These are phyloP conservation scores for Nesoenas mayeri DNA, from an alignment of 2,113 vertebrate genomes.

Conservation along the genomic window DNA sequence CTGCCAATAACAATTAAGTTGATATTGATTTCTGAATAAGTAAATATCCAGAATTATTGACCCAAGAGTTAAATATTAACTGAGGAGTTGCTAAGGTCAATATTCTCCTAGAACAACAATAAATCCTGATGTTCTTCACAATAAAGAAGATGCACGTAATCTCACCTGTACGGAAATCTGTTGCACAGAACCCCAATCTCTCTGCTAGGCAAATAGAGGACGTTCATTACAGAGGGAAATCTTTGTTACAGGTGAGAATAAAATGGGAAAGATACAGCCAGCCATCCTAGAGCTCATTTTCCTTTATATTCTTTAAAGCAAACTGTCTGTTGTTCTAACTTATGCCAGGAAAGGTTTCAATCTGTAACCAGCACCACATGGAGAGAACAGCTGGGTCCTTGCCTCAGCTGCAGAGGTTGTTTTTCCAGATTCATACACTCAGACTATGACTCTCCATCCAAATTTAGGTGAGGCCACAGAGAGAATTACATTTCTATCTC, in stretches of 20 bases:
- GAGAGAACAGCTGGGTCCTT: neutral
- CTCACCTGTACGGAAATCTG: neutral
- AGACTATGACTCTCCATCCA: neutral
- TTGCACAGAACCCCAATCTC: neutral
- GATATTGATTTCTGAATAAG: neutral
- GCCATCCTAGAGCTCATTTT: neutral
- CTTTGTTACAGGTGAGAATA: neutral
- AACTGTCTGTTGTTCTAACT: neutral
- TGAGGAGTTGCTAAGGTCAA: conserved; percentile 7
- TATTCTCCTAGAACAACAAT: neutral
- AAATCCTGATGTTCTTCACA: neutral
- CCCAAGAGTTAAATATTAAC: neutral
- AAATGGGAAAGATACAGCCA: neutral
- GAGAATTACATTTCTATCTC: neutral
- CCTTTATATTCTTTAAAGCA: neutral
- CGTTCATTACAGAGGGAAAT: neutral
- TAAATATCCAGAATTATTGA: conserved; percentile 7
- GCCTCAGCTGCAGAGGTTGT: neutral
- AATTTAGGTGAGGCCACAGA: neutral
- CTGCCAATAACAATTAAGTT: conserved; percentile 8
- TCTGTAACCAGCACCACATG: neutral
- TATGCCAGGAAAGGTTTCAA: neutral
- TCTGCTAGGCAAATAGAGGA: neutral
- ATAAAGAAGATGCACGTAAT: neutral
- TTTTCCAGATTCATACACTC: neutral